Evolutionary conservation across 1,140 invertebrate genomes (phyloP).

Genomic region (Akabosia matsudoensis): DNA sequence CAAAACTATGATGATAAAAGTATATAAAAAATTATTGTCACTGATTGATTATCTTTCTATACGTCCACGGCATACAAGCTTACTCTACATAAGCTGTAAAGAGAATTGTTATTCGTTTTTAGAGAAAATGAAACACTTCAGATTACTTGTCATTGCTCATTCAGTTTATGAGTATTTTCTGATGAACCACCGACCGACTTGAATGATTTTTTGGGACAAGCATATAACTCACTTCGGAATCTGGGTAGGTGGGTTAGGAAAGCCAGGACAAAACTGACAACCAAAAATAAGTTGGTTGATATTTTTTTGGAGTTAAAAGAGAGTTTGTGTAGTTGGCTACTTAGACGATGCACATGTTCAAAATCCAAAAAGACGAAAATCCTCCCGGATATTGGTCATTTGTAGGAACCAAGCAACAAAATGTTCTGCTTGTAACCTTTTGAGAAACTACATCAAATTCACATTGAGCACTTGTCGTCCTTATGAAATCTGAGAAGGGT

Average conservation of each 20-base stretch:
- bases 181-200: conserved; percentile 11
- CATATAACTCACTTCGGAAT: too few relatives aligned
- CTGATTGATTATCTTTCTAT: conserved; percentile 7
- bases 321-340: too few relatives aligned
- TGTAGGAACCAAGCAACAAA: background rate
- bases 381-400: conserved; percentile 18
- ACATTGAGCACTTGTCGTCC: background rate
- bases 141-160: background rate
- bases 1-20: background rate
- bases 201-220: conserved; percentile 4
- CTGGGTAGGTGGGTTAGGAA: too few relatives aligned
- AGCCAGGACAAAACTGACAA: background rate
- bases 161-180: background rate
- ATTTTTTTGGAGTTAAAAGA: too few relatives aligned
- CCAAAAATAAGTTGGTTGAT: too few relatives aligned
- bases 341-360: background rate
- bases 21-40: background rate
- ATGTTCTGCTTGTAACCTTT: background rate
- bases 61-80: too few relatives aligned
- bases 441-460: background rate
- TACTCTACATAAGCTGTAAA: too few relatives aligned
- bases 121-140: background rate
- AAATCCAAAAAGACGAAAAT: background rate
- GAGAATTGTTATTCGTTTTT: too few relatives aligned
- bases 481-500: conserved; percentile 6